Conservation (phyloP, 2,797 vertebrate species). For the Microctenopoma lineatum region DNA sequence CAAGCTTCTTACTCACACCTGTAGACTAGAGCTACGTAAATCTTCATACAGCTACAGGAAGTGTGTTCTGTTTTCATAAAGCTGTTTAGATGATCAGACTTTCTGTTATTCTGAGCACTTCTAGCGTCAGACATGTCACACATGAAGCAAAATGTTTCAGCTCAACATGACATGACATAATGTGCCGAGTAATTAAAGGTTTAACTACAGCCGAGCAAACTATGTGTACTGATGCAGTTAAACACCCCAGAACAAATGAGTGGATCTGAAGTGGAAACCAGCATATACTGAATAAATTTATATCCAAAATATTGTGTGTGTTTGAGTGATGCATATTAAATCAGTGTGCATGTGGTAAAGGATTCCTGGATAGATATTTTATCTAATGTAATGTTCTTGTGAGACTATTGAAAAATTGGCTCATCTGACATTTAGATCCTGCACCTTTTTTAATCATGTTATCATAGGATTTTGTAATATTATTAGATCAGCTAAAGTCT, state of each 20-base stretch:
- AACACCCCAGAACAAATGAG: not conserved
- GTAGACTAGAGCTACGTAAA: not conserved
- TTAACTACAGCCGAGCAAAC: not conserved
- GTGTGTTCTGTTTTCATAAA: not conserved
- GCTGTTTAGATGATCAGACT: not conserved
- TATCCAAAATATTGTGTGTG: not conserved
- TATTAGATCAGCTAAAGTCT: not conserved
- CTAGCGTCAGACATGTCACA: not conserved
- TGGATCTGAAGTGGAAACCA: not conserved
- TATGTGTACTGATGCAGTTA: not conserved
- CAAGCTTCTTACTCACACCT: too few species aligned
- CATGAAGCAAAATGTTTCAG: not conserved
- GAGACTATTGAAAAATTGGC: too few species aligned
- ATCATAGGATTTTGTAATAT: too few species aligned
- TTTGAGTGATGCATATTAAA: slow-evolving; percentile 1
- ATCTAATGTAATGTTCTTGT: slow-evolving; percentile 3
- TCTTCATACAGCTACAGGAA: not conserved
- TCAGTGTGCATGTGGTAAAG: not conserved
- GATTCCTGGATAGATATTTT: not conserved
- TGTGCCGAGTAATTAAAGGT: not conserved
- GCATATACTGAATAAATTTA: not conserved
- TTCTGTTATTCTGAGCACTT: not conserved
- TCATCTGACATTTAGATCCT: not conserved
- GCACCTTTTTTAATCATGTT: not conserved
- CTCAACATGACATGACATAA: not conserved